These are phyloP conservation scores for Platorchestia sp. DNA, from an alignment of 1,140 invertebrate genomes.

Conservation along the genomic window DNA sequence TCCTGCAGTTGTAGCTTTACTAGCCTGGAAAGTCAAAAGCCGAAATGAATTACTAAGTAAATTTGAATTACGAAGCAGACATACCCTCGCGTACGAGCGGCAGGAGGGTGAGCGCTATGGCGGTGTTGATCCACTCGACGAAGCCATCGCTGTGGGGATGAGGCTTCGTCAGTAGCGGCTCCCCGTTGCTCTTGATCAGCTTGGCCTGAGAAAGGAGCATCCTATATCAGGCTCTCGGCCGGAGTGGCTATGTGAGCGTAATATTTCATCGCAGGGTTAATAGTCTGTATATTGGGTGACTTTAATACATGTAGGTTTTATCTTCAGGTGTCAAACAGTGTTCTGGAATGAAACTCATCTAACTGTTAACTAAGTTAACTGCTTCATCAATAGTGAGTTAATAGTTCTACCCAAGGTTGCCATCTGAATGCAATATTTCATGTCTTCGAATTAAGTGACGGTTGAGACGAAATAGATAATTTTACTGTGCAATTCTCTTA, in stretches of 20 bases:
- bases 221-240: background rate
- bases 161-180: background rate
- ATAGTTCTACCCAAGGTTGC: too few relatives aligned
- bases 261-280: too few relatives aligned
- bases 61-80: too few relatives aligned
- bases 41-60: too few relatives aligned
- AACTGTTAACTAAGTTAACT: too few relatives aligned
- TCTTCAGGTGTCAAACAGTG: too few relatives aligned
- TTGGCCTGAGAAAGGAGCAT: background rate
- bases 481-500: background rate
- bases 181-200: conserved; percentile 8
- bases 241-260: background rate
- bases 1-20: too few relatives aligned
- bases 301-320: too few relatives aligned
- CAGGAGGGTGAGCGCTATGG: background rate
- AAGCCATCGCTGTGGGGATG: background rate
- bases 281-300: too few relatives aligned
- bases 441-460: background rate
- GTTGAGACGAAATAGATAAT: background rate
- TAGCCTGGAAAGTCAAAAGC: too few relatives aligned
- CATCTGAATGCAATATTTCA: background rate
- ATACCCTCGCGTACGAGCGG: background rate
- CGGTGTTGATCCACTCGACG: background rate
- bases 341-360: too few relatives aligned
- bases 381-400: too few relatives aligned